These are phyloP conservation scores for Hemaris fuciformis DNA, from an alignment of 2,888 invertebrate genomes.

Conservation along the genomic window DNA sequence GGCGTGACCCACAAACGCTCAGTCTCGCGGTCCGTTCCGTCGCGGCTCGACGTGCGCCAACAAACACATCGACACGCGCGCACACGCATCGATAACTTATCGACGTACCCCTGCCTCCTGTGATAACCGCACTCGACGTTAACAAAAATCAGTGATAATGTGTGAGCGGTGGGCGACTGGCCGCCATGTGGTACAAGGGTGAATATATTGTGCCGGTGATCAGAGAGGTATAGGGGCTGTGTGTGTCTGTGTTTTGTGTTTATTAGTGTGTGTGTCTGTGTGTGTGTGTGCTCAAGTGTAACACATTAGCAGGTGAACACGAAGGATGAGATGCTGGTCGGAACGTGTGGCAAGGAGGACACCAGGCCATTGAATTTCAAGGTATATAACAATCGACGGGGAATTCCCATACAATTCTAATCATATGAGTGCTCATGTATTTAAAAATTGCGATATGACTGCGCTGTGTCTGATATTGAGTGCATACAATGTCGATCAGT, in stretches of 20 bases:
- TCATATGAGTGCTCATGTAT: no score
- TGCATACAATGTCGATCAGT: no score
- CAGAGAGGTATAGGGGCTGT: conserved; percentile 39
- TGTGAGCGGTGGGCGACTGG: conserved; percentile 15
- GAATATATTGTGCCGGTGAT: conserved; percentile 46
- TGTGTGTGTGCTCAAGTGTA: conserved; percentile 24
- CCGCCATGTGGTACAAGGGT: conserved; percentile 46
- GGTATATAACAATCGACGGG: no score
- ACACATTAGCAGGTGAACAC: conserved; percentile 32
- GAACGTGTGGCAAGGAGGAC: conserved; percentile 60
- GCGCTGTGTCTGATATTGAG: no score
- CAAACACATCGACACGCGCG: neutral
- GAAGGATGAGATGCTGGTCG: conserved; percentile 48
- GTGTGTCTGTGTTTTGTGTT: conserved; percentile 23
- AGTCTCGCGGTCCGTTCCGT: conserved; percentile 23
- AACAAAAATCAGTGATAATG: neutral
- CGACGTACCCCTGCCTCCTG: neutral
- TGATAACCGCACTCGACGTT: neutral
- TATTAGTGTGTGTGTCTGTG: conserved; percentile 26
- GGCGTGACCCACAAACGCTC: conserved; percentile 25
- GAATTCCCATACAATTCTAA: no score
- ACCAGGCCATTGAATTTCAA: conserved; percentile 48
- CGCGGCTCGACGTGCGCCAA: conserved; percentile 10
- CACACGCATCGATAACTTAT: neutral
- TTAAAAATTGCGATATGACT: no score